phyloP scores from a whole-genome alignment of 2,113 vertebrate genomes.

The Buteo buteo region DNA sequence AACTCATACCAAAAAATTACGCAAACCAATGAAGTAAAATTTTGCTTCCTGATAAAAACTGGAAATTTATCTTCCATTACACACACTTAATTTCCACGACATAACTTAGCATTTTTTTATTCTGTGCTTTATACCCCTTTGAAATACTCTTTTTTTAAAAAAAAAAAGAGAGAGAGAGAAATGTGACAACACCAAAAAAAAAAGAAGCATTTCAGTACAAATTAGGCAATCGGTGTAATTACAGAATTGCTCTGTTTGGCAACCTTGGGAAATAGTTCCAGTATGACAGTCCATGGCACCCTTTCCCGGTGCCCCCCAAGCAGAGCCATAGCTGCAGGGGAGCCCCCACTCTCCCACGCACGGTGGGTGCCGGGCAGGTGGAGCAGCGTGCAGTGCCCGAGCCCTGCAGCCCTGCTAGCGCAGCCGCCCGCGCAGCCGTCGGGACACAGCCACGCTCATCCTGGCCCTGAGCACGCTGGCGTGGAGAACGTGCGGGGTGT shows the following conservation, averaged over 20 bases:
- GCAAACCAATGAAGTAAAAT: neutral
- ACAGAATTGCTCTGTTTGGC: neutral
- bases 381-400: neutral
- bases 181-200: neutral
- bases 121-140: slow-evolving; percentile 8
- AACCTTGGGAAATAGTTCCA: neutral
- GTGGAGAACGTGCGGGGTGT: neutral
- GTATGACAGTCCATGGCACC: neutral
- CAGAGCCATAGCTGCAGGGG: neutral
- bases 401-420: neutral
- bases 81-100: slow-evolving; percentile 18
- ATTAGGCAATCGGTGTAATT: neutral
- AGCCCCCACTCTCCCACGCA: neutral
- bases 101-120: neutral
- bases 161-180: neutral
- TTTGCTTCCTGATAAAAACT: slow-evolving; percentile 21
- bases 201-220: neutral
- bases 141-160: neutral
- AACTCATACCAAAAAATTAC: slow-evolving; percentile 31
- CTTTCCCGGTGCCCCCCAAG: neutral
- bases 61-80: neutral
- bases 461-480: neutral
- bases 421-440: neutral
- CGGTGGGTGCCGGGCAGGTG: neutral
- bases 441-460: no score